Evolutionary conservation across 2,113 vertebrate genomes (phyloP).

Genomic region (Boulengeromyrus knoepffleri): DNA sequence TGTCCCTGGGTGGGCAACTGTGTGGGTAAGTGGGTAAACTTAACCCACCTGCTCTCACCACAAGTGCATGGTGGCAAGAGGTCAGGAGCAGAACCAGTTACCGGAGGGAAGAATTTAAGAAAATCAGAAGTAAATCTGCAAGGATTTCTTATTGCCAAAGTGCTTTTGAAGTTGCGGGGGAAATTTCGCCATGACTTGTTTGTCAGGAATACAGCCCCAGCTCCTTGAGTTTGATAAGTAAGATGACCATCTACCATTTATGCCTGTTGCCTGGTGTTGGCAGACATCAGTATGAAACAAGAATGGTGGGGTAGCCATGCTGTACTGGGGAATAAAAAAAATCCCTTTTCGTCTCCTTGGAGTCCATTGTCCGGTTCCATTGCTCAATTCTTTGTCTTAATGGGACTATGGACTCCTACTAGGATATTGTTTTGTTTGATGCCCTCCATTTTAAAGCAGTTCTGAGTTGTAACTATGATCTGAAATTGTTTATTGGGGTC

Average conservation of each 20-base stretch:
- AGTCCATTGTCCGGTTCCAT: too few species aligned
- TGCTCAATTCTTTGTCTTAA: too few species aligned
- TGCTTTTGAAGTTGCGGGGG: neutral
- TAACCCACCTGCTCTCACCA: neutral
- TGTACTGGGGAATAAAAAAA: too few species aligned
- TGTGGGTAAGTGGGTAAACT: slow-evolving; percentile 73
- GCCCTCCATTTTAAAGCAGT: too few species aligned
- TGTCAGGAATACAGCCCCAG: neutral
- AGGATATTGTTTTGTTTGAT: too few species aligned
- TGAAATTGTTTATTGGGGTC: neutral
- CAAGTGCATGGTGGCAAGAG: neutral
- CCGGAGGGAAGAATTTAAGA: neutral
- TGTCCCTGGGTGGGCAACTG: slow-evolving; percentile 98
- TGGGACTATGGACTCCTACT: too few species aligned
- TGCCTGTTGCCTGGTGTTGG: too few species aligned
- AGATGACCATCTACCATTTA: too few species aligned
- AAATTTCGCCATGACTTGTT: neutral
- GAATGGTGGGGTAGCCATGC: too few species aligned
- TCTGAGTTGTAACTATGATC: neutral
- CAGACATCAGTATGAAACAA: too few species aligned
- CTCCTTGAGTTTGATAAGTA: neutral
- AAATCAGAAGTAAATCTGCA: neutral
- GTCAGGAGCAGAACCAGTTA: neutral
- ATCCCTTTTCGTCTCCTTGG: too few species aligned
- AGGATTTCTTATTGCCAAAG: neutral